Evolutionary conservation across 2,797 vertebrate species (phyloP), one percentile per base, ranked within the genome.

Genomic region (Danio aesculapii): DNA sequence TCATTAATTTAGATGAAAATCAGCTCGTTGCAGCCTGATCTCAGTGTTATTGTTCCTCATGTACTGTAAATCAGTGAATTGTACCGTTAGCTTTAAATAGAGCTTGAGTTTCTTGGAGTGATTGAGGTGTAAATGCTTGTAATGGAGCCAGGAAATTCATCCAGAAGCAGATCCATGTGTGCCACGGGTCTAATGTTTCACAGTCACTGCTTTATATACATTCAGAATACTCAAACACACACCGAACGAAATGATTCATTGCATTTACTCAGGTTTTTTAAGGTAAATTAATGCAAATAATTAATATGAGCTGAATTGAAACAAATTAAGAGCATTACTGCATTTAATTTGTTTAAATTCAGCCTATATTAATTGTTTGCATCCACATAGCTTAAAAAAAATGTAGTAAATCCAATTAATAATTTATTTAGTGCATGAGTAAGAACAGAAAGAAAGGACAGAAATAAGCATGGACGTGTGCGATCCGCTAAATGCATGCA

Each of bases 131-230:
- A 62, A 61, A 78, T 72, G 12, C 41, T 30, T 71, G 67, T 21
- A 19, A 11, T 50, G 30, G 30, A 63, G 30, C 57, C 77, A 79
- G 58, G 30, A 52, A 17, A 52, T 70, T n/a, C 67, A 52, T 79
- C 46, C 57, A 70, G 77, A 55, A 53, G 49, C 30, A 2, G 63
- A 67, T 44, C 41, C 75, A 10, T 58, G 69, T 46, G 52, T 44
- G 12, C 14, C 44, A 13, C 5, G 16, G 5, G 47, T 61, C 55
- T 79, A 21, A 16, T 3, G 57, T 79, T 79, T 52, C 67, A 53
- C 77, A 19, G 39, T 5, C 46, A 13, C 11, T 10, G 17, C 44
- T 8, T 59, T 30, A 30, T 30, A 1, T 8, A 12, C 19, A 12
- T 30, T 64, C 3, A 69, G 11, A 52, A 44, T 16, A 16, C 21